Evolutionary conservation across 2,797 vertebrate genomes (phyloP).

Genomic region (Anas bernieri): DNA sequence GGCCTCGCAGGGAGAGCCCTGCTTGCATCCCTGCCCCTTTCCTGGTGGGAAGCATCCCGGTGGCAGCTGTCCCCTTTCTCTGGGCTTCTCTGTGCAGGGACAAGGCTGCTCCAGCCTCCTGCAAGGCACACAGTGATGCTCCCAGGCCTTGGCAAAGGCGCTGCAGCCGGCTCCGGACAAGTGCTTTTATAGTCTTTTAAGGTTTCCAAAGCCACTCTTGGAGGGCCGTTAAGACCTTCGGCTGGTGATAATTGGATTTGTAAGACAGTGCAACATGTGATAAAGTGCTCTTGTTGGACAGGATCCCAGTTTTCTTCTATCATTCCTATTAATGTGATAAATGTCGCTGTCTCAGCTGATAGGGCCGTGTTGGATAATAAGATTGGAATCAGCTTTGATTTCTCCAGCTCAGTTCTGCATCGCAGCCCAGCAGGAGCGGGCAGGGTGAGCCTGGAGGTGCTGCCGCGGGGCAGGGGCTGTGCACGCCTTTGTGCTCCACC

Average conservation of each 20-base stretch:
- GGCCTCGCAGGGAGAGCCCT: background rate
- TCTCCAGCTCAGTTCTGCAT: constrained; percentile 55
- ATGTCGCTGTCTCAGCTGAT: constrained; percentile 81
- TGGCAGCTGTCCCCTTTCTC: background rate
- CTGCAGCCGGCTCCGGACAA: constrained; percentile 5
- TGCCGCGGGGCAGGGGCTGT: background rate
- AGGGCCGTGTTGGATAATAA: constrained; percentile 80
- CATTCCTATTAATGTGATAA: constrained; percentile 85
- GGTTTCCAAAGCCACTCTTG: constrained; percentile 72
- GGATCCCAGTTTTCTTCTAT: constrained; percentile 79
- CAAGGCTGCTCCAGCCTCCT: background rate
- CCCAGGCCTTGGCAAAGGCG: background rate
- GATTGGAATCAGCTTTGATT: constrained; percentile 79
- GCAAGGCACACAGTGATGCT: background rate
- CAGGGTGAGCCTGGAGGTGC: background rate
- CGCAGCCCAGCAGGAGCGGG: background rate
- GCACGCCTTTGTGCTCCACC: background rate
- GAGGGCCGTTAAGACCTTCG: constrained; percentile 77
- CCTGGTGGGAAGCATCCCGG: accelerated
- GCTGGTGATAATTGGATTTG: constrained; percentile 83
- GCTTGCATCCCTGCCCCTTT: accelerated
- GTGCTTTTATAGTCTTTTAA: constrained; percentile 70
- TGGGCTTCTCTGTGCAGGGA: background rate
- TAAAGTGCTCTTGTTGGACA: constrained; percentile 79
- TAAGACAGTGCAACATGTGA: constrained; percentile 82